Evolutionary conservation across 1,140 invertebrate genomes (phyloP), one percentile per base, ranked within the genome.

Genomic region (Psilanteris sp.): DNA sequence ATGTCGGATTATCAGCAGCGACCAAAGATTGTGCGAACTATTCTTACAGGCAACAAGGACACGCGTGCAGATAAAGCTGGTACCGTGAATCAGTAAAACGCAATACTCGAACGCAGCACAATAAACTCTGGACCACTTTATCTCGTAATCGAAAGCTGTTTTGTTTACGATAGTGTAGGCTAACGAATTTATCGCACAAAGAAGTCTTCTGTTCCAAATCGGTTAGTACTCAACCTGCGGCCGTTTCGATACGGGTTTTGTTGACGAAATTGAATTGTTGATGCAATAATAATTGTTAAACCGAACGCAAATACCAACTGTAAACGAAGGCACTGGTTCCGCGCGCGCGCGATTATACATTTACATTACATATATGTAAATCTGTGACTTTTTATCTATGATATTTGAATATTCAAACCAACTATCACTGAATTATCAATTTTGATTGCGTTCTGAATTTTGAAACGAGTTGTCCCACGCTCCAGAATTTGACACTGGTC

Each of bases 401-500:
- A 41, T n/a, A 26, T 34, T 44, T 55, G 43, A 70, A 70, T 59
- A 59, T 70, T 70, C 34, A 70, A 70, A 57, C 57, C 3, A 34
- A 59, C 20, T 26, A 59, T 59, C 39, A 32, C 29, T 32, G 26
- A 44, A 55, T 55, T 72, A 55, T 72, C 55, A 54, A 55, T 62
- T 71, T 62, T 62, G 46, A 71, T 61, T 59, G 26, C 54, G 46
- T 22, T 43, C 37, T 37, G 37, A 43, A 57, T 44, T 36, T 70
- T 27, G 34, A 26, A 13, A 1, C 50, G 9, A 46, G 24, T 22
- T 79, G 67, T 88, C 86, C 81, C 86, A 88, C 86, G 86, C 81
- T 85, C 82, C 68, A 82, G 81, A 81, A 85, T 87, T 84, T 85
- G 86, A 86, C 82, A 84, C 84, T 81, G 77, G 78, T 79, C 79